Conservation (phyloP, 2,797 vertebrate genomes). For the Leucoraja ocellata region DNA sequence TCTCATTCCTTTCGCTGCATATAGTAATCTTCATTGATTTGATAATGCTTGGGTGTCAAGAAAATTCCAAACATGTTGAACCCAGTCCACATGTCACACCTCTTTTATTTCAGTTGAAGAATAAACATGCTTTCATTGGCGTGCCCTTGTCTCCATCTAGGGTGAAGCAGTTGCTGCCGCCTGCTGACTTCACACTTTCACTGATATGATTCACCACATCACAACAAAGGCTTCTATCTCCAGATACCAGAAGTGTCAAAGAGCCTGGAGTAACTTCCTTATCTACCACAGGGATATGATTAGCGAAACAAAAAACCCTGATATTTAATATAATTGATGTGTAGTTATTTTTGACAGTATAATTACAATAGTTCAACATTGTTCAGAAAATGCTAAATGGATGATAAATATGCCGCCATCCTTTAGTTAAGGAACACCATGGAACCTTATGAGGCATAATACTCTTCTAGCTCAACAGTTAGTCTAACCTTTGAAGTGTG, state of each 20-base stretch:
- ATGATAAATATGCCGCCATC: not conserved
- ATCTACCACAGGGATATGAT: not conserved
- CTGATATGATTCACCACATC: not conserved
- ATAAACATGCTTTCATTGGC: not conserved
- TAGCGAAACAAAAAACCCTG: not conserved
- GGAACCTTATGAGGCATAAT: not conserved
- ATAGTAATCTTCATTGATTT: slow-evolving; percentile 34
- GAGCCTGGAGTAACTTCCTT: not conserved
- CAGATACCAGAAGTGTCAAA: not conserved
- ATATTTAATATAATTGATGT: slow-evolving; percentile 19
- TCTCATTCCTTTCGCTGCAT: not conserved
- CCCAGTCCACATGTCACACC: slow-evolving; percentile 18
- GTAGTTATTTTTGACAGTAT: slow-evolving; percentile 13
- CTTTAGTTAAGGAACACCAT: not conserved
- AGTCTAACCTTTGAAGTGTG: not conserved
- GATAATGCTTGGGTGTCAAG: slow-evolving; percentile 10
- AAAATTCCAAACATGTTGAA: slow-evolving; percentile 26
- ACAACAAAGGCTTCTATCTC: not conserved
- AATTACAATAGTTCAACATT: not conserved
- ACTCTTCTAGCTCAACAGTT: not conserved
- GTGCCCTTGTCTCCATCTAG: not conserved
- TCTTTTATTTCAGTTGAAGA: not conserved
- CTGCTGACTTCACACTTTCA: not conserved
- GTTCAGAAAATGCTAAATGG: slow-evolving; percentile 1
- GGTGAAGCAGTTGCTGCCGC: not conserved